Percentiles rank a stretch among this genome's conserved stretches.
Evolutionary conservation across 2,797 vertebrate species (phyloP).

Genomic region (Mallotus villosus): DNA sequence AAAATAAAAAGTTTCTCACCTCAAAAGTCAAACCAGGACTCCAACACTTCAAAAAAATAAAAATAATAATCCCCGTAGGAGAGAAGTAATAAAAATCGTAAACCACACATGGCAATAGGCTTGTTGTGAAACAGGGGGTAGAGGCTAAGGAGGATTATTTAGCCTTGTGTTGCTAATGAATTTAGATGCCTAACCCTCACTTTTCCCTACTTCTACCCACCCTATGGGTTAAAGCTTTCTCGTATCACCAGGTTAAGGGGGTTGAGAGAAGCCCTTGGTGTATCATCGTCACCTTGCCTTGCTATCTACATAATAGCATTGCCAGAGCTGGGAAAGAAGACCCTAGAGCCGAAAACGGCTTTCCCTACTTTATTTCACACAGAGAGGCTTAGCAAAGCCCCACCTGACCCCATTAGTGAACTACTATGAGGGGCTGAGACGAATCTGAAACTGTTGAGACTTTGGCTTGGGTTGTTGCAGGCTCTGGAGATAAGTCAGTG

Average conservation of each 20-base stretch:
- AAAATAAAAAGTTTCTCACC: slow-evolving; percentile 52
- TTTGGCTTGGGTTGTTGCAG: slow-evolving; percentile 30
- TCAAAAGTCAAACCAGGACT: slow-evolving; percentile 52
- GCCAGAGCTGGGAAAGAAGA: slow-evolving; percentile 31
- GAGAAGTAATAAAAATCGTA: slow-evolving; percentile 65
- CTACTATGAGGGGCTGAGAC: slow-evolving; percentile 34
- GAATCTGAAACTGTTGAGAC: slow-evolving; percentile 31
- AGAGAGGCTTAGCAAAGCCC: slow-evolving; percentile 37
- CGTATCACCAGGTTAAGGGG: slow-evolving; percentile 52
- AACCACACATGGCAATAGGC: slow-evolving; percentile 72
- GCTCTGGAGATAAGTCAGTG: not conserved
- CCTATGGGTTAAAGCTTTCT: slow-evolving; percentile 49
- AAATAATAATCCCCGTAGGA: slow-evolving; percentile 62
- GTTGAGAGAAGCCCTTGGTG: slow-evolving; percentile 43
- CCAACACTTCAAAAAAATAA: slow-evolving; percentile 33
- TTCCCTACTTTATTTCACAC: slow-evolving; percentile 47
- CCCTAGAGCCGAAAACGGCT: slow-evolving; percentile 49
- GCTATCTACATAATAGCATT: slow-evolving; percentile 49
- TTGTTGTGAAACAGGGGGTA: slow-evolving; percentile 66
- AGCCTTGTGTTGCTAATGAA: slow-evolving; percentile 65
- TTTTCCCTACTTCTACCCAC: slow-evolving; percentile 35
- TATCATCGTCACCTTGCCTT: slow-evolving; percentile 38
- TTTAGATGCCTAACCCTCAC: slow-evolving; percentile 51
- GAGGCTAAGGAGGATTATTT: slow-evolving; percentile 67
- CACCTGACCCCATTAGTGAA: slow-evolving; percentile 43